A percentile compares a stretch with the other conserved stretches of the same genome.
Evolutionary conservation across 2,888 invertebrate genomes (phyloP).

Genomic region (Caenorhabditis auriculariae): DNA sequence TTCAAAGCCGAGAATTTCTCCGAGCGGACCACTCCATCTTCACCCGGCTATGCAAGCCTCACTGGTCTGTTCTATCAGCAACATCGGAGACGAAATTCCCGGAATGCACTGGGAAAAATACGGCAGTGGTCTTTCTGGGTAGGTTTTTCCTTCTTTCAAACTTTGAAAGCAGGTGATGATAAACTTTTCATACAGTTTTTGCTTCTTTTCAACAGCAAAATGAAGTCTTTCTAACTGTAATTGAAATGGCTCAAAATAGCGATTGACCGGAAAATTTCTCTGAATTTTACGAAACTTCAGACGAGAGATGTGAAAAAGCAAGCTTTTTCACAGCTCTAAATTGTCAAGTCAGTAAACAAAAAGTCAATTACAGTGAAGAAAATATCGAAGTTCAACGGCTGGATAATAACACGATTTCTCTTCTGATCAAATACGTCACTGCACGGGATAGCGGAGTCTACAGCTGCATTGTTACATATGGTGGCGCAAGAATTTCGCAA

Average conservation of each 20-base stretch:
- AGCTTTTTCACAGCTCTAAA: neutral
- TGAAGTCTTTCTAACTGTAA: too few relatives aligned
- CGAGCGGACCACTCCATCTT: too few relatives aligned
- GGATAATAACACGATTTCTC: slow-evolving; percentile 30
- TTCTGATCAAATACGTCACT: slow-evolving; percentile 31
- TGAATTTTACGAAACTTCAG: neutral
- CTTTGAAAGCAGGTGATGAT: too few relatives aligned
- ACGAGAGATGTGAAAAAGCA: neutral
- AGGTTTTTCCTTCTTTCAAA: too few relatives aligned
- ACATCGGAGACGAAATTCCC: slow-evolving; percentile 17
- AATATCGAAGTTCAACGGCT: slow-evolving; percentile 35
- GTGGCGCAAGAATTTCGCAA: slow-evolving; percentile 17
- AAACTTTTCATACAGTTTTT: too few relatives aligned
- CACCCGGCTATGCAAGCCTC: too few relatives aligned
- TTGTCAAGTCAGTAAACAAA: neutral
- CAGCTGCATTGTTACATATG: slow-evolving; percentile 35
- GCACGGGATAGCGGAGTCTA: slow-evolving; percentile 43
- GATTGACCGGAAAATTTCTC: slow-evolving; percentile 21
- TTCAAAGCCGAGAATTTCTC: neutral
- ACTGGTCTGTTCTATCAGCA: slow-evolving; percentile 31
- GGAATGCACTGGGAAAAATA: slow-evolving; percentile 42
- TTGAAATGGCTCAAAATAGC: too few relatives aligned
- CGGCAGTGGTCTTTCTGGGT: too few relatives aligned
- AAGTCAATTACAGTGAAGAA: slow-evolving; percentile 20
- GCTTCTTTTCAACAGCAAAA: too few relatives aligned